Conservation (phyloP, 2,888 invertebrate species). For the Pogonocherus hispidulus region DNA sequence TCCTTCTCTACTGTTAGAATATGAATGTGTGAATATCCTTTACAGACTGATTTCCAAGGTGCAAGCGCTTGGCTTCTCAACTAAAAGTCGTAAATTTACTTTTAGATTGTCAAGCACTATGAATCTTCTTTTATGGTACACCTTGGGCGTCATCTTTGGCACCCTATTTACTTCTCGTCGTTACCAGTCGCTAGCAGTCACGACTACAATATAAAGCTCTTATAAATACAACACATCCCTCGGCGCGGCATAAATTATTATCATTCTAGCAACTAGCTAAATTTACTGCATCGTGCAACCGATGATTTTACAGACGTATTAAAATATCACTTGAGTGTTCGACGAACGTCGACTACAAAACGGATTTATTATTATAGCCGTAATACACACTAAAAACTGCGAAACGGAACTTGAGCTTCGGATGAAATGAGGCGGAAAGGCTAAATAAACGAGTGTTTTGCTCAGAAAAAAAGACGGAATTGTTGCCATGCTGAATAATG, state of each 20-base stretch:
- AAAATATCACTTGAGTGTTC: too few relatives aligned
- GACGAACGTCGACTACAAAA: neutral
- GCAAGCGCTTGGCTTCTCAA: too few relatives aligned
- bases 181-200: neutral
- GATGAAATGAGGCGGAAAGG: conserved; percentile 4
- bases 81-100: neutral
- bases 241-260: neutral
- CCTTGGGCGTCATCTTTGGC: neutral
- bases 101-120: neutral
- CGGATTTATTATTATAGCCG: neutral
- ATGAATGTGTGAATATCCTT: too few relatives aligned
- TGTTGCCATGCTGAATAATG: neutral
- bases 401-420: neutral
- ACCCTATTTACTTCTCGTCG: neutral
- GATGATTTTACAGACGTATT: neutral
- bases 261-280: neutral
- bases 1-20: too few relatives aligned
- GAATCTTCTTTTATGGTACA: neutral
- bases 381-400: neutral
- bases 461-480: neutral
- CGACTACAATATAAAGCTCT: neutral
- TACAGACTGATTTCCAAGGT: too few relatives aligned
- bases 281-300: neutral
- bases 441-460: neutral
- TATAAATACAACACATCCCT: neutral